Conservation (phyloP, 2,888 invertebrate species). For the Sarcophaga subvicina region DNA sequence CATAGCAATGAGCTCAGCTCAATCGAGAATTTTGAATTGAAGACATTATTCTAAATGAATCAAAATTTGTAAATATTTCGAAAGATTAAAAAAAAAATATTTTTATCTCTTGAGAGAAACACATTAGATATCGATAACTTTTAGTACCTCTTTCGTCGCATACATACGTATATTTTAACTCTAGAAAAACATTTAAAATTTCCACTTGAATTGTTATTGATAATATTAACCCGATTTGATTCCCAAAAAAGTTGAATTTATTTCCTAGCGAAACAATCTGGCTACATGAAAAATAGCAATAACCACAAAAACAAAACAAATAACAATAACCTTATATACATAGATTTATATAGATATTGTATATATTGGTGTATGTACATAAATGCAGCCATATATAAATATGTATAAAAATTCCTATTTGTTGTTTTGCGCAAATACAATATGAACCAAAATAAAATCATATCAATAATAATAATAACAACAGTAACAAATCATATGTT, state of each 20-base stretch:
- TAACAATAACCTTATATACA: neutral
- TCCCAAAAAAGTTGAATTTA: neutral
- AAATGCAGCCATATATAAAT: neutral
- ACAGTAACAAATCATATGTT: constrained; percentile 25
- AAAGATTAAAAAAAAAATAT: no score
- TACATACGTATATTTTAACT: no score
- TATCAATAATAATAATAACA: constrained; percentile 17
- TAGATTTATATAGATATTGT: neutral
- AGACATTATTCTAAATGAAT: no score
- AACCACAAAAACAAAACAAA: neutral
- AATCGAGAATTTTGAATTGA: no score
- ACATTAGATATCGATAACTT: no score
- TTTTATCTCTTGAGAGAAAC: no score
- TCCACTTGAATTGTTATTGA: no score
- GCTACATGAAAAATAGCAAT: constrained; percentile 6
- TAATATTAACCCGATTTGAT: no score
- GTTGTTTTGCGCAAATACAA: constrained; percentile 36
- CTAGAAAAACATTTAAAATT: no score
- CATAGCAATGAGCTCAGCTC: no score
- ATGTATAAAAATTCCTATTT: constrained; percentile 11
- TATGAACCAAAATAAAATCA: neutral
- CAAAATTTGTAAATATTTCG: no score
- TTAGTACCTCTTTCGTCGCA: no score
- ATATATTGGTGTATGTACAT: neutral
- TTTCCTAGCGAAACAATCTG: neutral